Base-by-base conservation (phyloP, 1,140 invertebrate genomes). In the Lutraria rhynchaena region DNA sequence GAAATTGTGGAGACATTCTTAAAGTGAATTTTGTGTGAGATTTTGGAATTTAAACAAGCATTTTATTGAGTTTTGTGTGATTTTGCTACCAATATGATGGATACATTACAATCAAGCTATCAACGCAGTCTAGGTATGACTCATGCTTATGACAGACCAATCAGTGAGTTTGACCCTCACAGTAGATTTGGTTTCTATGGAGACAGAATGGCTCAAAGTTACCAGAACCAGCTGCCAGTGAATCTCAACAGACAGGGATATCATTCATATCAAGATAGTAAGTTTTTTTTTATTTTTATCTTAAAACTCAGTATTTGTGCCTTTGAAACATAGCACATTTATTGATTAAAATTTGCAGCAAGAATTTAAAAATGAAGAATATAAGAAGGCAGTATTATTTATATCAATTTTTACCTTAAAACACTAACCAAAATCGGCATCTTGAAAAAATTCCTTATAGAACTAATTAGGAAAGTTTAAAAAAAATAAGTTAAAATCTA, bases 191-290 rank as follows among this genome's bases (percentile, higher is more conserved):
- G 44, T 49, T 67, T 53, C 61, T 77, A 77, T 55, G 33, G 60
- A 3, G 65, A 69, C 19, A 22, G 41, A 0, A 24, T 51, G n/a
- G 4, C 75, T 13, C 44, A 55, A 11, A 29, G 22, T 27, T 74
- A 74, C 17, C 19, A 22, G 22, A 35, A 46, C 44, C 44, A 67
- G n/a, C n/a, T 55, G 3, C 2, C 49, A 13, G 44, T 15, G 13
- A 65, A 67, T n/a, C 9, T 55, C 1, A 53, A 77, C 61, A 44
- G n/a, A n/a, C 53, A 33, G 27, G 44, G 24, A 67, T 27, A 29
- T 37, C 31, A 67, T 13, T 17, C 61, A n/a, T 77, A 77, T 51
- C 7, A 22, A 33, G 44, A 77, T 63, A 60, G 74, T 77, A 77
- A n/a, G 70, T 61, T 31, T 0, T 19, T 49, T 61, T 27, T 27